Percentiles rank a stretch among this genome's conserved stretches.
Evolutionary conservation across 2,888 invertebrate genomes (phyloP).

Genomic region (Pandemis cinnamomeana): DNA sequence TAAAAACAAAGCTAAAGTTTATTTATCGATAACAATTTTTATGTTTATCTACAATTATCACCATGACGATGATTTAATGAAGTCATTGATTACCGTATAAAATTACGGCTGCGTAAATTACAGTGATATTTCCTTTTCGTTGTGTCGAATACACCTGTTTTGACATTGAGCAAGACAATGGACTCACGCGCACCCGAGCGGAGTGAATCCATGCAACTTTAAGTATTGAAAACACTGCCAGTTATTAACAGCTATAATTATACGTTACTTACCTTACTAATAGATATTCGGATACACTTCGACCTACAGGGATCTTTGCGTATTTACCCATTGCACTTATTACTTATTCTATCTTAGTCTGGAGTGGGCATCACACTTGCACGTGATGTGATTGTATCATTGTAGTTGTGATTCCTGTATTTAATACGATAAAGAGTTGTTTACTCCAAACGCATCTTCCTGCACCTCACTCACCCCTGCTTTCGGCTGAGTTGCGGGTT

Average conservation of each 20-base stretch:
- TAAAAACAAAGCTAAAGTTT: neutral
- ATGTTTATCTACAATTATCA: conserved; percentile 19
- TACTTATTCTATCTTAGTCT: too few species aligned
- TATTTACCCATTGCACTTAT: too few species aligned
- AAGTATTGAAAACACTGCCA: neutral
- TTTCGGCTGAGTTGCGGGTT: too few species aligned
- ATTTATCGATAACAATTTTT: neutral
- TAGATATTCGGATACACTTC: too few species aligned
- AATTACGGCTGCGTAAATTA: conserved; percentile 29
- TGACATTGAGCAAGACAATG: conserved; percentile 54
- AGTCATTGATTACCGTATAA: conserved; percentile 32
- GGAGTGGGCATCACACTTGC: too few species aligned
- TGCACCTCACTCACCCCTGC: too few species aligned
- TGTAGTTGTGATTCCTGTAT: too few species aligned
- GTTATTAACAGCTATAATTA: neutral
- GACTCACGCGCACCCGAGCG: conserved; percentile 2
- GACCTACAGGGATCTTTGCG: too few species aligned
- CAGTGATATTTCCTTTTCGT: conserved; percentile 33
- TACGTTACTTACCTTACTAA: neutral
- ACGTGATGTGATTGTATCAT: too few species aligned
- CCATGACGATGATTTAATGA: conserved; percentile 27
- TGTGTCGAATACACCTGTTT: conserved; percentile 56
- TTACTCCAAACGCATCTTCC: too few species aligned
- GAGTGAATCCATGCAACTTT: conserved; percentile 20
- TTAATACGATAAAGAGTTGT: too few species aligned